phyloP scores from a whole-genome alignment of 2,797 vertebrate genomes.

The Petrocephalus sullivani region DNA sequence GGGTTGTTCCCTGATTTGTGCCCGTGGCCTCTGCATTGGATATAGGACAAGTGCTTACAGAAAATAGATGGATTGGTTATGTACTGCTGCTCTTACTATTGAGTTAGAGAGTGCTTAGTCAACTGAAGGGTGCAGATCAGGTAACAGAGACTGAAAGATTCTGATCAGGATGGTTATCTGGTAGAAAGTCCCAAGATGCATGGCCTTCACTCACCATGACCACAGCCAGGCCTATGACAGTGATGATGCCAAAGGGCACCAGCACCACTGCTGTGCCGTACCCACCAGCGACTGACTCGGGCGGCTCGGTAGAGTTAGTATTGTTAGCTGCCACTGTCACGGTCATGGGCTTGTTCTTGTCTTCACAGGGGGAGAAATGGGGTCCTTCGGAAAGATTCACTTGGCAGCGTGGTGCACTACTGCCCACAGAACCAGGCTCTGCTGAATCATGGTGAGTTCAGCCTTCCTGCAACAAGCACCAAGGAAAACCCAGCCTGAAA shows the following conservation, averaged over 20 bases:
- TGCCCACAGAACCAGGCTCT: constrained; percentile 30
- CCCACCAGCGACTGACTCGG: constrained; percentile 59
- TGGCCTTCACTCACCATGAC: constrained; percentile 72
- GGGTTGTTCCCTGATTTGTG: neutral
- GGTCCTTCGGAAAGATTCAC: constrained; percentile 47
- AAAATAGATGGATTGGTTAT: neutral
- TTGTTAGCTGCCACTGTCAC: constrained; percentile 66
- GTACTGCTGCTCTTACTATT: neutral
- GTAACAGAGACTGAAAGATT: neutral
- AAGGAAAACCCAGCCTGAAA: constrained; percentile 5
- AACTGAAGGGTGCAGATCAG: neutral
- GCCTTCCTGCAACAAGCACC: neutral
- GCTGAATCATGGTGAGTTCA: constrained; percentile 27
- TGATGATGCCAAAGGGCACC: constrained; percentile 88
- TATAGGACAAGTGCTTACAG: neutral
- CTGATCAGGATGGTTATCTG: neutral
- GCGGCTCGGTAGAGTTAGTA: constrained; percentile 75
- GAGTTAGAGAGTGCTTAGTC: neutral
- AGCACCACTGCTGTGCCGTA: constrained; percentile 79
- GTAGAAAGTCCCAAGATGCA: neutral
- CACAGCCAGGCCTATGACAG: constrained; percentile 85
- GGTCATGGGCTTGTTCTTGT: constrained; percentile 43
- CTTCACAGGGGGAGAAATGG: constrained; percentile 7
- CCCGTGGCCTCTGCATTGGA: neutral
- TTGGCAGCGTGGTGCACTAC: constrained; percentile 33